These are phyloP conservation scores for Globia sparganii DNA, from an alignment of 2,888 invertebrate genomes.

Conservation along the genomic window DNA sequence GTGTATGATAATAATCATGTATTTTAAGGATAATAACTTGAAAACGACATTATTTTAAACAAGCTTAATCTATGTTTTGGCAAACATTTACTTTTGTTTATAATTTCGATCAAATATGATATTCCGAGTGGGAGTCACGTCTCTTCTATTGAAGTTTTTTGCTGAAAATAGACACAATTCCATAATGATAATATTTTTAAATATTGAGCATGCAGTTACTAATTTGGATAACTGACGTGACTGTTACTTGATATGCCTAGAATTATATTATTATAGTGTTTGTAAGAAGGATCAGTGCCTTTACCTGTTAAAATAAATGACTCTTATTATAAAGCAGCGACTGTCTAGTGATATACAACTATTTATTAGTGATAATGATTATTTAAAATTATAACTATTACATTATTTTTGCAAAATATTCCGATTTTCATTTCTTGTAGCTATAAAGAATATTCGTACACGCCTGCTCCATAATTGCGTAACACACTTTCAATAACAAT, in stretches of 20 bases:
- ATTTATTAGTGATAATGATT: constrained; percentile 83
- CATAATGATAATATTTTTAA: constrained; percentile 49
- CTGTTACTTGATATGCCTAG: constrained; percentile 57
- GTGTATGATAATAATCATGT: constrained; percentile 62
- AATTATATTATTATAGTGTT: constrained; percentile 72
- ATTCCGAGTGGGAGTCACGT: constrained; percentile 59
- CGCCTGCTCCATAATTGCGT: background rate
- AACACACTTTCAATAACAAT: background rate
- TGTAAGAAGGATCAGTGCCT: constrained; percentile 87
- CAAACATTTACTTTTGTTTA: constrained; percentile 51
- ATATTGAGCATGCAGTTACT: constrained; percentile 36
- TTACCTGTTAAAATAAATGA: constrained; percentile 80
- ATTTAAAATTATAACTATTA: constrained; percentile 84
- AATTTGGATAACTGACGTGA: constrained; percentile 46
- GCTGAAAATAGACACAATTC: constrained; percentile 60
- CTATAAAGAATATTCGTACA: background rate
- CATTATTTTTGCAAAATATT: constrained; percentile 88
- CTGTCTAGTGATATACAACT: constrained; percentile 86
- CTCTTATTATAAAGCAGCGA: constrained; percentile 81
- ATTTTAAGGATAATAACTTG: constrained; percentile 56
- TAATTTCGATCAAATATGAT: constrained; percentile 56
- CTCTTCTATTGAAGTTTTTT: constrained; percentile 53
- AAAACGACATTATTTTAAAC: constrained; percentile 54
- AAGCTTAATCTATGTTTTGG: constrained; percentile 48
- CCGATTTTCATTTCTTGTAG: constrained; percentile 60